These are phyloP conservation scores for Cliona cf. orientalis DNA, from an alignment of 37 sponge, comb jelly and placozoan genomes.

Conservation along the genomic window DNA sequence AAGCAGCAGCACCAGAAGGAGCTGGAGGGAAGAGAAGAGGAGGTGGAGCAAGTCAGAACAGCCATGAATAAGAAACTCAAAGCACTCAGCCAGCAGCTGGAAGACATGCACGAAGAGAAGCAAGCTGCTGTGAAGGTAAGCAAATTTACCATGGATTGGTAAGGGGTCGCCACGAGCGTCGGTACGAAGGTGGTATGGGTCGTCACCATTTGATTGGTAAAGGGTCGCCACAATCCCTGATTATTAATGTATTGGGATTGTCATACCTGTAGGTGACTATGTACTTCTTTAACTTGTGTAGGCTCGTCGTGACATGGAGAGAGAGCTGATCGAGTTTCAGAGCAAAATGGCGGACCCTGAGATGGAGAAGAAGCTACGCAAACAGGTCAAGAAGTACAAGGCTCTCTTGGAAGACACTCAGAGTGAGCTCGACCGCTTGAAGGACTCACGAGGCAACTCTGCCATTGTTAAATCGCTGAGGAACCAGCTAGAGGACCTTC, in stretches of 20 bases:
- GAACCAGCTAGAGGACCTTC: slow-evolving; percentile 67
- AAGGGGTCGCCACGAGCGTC: no score
- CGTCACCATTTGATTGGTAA: no score
- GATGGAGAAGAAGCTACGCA: slow-evolving; percentile 81
- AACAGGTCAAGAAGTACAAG: slow-evolving; percentile 60
- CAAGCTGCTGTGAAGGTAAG: slow-evolving; percentile 85
- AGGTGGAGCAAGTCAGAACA: slow-evolving; percentile 73
- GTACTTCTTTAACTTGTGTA: slow-evolving; percentile 4
- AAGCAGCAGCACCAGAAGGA: slow-evolving; percentile 76
- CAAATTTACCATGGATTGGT: no score
- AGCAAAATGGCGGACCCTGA: slow-evolving; percentile 68
- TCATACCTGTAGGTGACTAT: neutral
- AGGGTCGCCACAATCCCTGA: no score
- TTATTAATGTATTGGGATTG: neutral
- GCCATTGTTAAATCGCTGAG: slow-evolving; percentile 40
- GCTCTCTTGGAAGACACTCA: slow-evolving; percentile 68
- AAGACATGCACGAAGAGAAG: slow-evolving; percentile 91
- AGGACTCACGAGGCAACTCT: slow-evolving; percentile 45
- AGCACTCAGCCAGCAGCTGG: slow-evolving; percentile 86
- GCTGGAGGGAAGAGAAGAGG: slow-evolving; percentile 93
- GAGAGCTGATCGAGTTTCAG: slow-evolving; percentile 74
- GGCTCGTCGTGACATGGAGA: slow-evolving; percentile 71
- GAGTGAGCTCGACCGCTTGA: slow-evolving; percentile 65
- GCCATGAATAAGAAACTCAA: slow-evolving; percentile 85
- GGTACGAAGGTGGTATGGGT: no score